These are phyloP conservation scores for Myocastor coypus DNA, from an alignment of 2,113 vertebrate genomes.

Conservation along the genomic window DNA sequence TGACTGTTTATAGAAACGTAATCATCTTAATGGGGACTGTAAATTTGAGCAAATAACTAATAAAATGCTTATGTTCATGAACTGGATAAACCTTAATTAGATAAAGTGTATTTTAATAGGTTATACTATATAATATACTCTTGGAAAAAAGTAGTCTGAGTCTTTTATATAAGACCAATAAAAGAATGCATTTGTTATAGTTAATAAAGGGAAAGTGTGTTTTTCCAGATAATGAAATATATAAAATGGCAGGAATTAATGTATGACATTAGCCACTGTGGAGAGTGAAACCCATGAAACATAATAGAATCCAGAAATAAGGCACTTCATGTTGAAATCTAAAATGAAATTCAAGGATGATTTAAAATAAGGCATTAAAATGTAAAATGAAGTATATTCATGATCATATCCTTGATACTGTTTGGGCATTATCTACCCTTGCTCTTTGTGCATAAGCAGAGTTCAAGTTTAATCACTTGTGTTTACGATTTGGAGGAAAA, in stretches of 20 bases:
- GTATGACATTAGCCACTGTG: neutral
- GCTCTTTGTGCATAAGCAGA: neutral
- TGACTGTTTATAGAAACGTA: conserved; percentile 8
- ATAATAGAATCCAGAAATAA: neutral
- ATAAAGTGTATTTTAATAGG: neutral
- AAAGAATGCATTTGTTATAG: neutral
- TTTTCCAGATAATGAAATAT: neutral
- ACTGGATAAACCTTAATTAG: neutral
- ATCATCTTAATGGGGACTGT: neutral
- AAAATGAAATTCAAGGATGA: conserved; percentile 5
- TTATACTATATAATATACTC: neutral
- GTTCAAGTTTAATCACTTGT: conserved; percentile 8
- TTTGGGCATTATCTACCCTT: neutral
- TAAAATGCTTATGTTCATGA: neutral
- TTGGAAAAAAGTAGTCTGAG: neutral
- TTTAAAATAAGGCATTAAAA: neutral
- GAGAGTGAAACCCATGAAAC: neutral
- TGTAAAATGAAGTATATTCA: neutral
- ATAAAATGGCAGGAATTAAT: neutral
- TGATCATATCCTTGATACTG: neutral
- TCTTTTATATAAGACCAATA: neutral
- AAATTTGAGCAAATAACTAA: neutral
- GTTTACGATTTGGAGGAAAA: neutral
- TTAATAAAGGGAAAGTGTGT: neutral
- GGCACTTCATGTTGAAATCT: neutral